Evolutionary conservation across 2,797 vertebrate species (phyloP), one percentile per base, ranked within the genome.

Genomic region (Mus spretus): DNA sequence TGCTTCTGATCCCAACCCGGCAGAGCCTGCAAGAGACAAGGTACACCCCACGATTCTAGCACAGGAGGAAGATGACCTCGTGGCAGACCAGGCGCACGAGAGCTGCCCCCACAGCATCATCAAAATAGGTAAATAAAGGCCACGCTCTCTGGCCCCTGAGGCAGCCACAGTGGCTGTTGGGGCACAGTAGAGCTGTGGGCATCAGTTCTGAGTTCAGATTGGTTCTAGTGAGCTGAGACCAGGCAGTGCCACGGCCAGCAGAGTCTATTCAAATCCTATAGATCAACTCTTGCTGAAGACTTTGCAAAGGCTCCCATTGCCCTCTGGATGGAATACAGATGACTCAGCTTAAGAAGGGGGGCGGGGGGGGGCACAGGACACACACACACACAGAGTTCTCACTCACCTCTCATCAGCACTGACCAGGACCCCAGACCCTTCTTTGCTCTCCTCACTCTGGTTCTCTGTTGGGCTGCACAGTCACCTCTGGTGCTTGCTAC

Each of bases 21-120:
- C 92, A 0, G 50, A 92, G 85, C 91, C 96, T 34, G 82, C 55
- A 17, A 98, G 99, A 91, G 98, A 99, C 61, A 97, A 98, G 89
- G 98, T 99, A n/a, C 99, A 98, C 94, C 99, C 99, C 53, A 95
- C 98, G 70, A 99, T 99, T 94, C 98, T 99, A 94, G 98, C 97
- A 34, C 99, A 99, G 97, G 98, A 98, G 1, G 91, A 92, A 70
- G 98, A 98, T 8, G 95, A 88, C 3, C 28, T 96, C 94, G 82
- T 55, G 8, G 98, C 98, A 55, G 98, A 98, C 0, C 91, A 98
- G 65, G 98, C 97, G 0, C 95, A 44, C 31, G 96, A 96, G 8
- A 90, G 89, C 89, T n/a, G 57, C 84, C 65, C 61, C 44, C 91
- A 59, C 53, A 88, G 98, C 72, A 6, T 99, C 93, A 96, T 99